phyloP scores from a whole-genome alignment of 2,888 invertebrate genomes.

The Parnassius glacialis region DNA sequence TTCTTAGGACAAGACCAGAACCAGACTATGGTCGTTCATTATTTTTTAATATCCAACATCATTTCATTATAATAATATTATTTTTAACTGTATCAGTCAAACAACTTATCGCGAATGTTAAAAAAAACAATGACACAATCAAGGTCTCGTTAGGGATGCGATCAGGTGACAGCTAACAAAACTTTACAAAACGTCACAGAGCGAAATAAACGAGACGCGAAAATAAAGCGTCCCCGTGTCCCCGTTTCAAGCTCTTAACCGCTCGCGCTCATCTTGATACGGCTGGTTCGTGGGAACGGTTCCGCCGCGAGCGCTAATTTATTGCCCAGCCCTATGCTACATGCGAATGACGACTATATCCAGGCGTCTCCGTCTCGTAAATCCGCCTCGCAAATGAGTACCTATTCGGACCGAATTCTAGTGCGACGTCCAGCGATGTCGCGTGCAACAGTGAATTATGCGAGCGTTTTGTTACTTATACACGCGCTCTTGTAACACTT shows the following conservation, averaged over 20 bases:
- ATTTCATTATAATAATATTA: too few relatives aligned
- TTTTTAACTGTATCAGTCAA: too few relatives aligned
- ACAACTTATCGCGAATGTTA: not conserved
- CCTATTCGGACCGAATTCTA: constrained; percentile 30
- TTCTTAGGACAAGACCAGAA: too few relatives aligned
- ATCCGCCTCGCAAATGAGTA: constrained; percentile 37
- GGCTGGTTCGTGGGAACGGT: constrained; percentile 70
- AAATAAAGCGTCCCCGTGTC: constrained; percentile 73
- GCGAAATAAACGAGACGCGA: constrained; percentile 67
- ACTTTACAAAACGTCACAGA: constrained; percentile 65
- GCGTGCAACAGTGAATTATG: constrained; percentile 35
- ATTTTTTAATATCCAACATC: too few relatives aligned
- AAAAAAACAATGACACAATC: not conserved
- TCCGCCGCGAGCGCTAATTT: constrained; percentile 65
- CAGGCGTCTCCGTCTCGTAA: constrained; percentile 36
- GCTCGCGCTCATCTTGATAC: constrained; percentile 71
- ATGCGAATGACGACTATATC: constrained; percentile 78
- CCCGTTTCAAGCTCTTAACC: constrained; percentile 56
- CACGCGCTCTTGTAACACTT: constrained; percentile 20
- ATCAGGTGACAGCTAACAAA: constrained; percentile 70
- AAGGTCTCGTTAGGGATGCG: constrained; percentile 30
- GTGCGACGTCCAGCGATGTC: constrained; percentile 38
- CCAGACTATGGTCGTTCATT: too few relatives aligned
- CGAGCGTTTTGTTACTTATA: constrained; percentile 23
- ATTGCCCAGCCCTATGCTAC: constrained; percentile 67